phyloP scores from a whole-genome alignment of 2,113 vertebrate species.

The Corythornis cristatus region DNA sequence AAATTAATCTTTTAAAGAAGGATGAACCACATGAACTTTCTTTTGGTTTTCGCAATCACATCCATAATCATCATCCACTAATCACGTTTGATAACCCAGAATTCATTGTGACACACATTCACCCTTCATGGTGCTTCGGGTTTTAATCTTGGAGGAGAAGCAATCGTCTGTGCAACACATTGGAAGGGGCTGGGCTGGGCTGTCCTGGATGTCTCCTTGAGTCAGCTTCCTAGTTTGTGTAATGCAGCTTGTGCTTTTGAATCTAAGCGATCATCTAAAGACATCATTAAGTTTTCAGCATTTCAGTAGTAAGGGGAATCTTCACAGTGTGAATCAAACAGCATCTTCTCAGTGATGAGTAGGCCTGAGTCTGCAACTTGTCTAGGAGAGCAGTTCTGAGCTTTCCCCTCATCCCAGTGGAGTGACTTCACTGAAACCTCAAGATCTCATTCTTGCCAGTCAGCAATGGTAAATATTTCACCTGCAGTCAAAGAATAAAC shows the following conservation, averaged over 20 bases:
- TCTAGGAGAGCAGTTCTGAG: neutral
- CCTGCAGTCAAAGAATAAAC: neutral
- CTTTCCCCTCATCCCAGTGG: neutral
- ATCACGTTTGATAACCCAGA: slow-evolving; percentile 73
- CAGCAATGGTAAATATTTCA: neutral
- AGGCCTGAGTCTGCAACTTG: neutral
- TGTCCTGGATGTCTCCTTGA: slow-evolving; percentile 33
- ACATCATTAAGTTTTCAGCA: slow-evolving; percentile 48
- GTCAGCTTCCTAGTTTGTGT: slow-evolving; percentile 35
- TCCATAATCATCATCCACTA: slow-evolving; percentile 75
- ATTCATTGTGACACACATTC: slow-evolving; percentile 59
- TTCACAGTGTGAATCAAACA: slow-evolving; percentile 7
- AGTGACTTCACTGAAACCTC: neutral
- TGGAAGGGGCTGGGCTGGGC: slow-evolving; percentile 44
- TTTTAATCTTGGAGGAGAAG: slow-evolving; percentile 39
- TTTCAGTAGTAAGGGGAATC: neutral
- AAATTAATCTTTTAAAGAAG: slow-evolving; percentile 59
- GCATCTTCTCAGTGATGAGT: neutral
- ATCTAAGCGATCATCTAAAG: slow-evolving; percentile 49
- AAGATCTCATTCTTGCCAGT: neutral
- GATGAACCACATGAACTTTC: slow-evolving; percentile 46
- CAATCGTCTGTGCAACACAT: neutral
- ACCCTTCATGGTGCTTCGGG: slow-evolving; percentile 43
- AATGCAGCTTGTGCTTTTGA: neutral
- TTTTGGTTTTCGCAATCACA: slow-evolving; percentile 69